Base-by-base conservation (phyloP, 2,113 vertebrate species). In the Misgurnus mizolepis region DNA sequence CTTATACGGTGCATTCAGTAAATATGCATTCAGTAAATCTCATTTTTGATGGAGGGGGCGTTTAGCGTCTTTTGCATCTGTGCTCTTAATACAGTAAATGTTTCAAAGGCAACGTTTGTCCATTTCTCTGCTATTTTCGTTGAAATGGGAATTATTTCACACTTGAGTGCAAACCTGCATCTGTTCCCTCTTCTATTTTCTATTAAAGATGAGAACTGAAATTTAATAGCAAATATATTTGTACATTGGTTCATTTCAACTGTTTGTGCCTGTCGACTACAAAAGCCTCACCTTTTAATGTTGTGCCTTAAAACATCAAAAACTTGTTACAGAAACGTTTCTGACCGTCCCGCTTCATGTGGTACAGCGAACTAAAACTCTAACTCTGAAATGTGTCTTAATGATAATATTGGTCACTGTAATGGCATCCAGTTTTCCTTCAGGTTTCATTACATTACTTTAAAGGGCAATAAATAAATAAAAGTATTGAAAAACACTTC, bases 171-270 rank as follows among this genome's bases (percentile, higher is more conserved):
- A 77, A 77, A 62, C 75, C 34, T 3, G 27, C 55, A 27, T 41
- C 22, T 39, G 67, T 80, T 67, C 8, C 22, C 22, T 61, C 53
- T 69, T 64, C 41, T 55, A 14, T 80, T 82, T 83, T 85, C 77
- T 77, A 76, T 85, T 83, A 76, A 76, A 80, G 72, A 80, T 73
- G 66, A 79, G 70, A 79, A 81, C 66, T 67, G 61, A 41, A 55
- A 27, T 67, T 55, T 55, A 55, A 77, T 67, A 66, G 66, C 81
- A 81, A 67, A 80, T 81, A 50, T 73, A 61, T 68, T 77, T 80
- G 39, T 75, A 43, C 1, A 83, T 61, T 80, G 68, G 73, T 22
- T 82, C 80, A 73, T 80, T 82, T 82, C 80, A 67, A 80, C 41
- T 45, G 78, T 77, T 76, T 67, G 74, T 58, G 78, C 64, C 65